Evolutionary conservation across 2,888 invertebrate genomes (phyloP).

Genomic region (Celastrina argiolus): DNA sequence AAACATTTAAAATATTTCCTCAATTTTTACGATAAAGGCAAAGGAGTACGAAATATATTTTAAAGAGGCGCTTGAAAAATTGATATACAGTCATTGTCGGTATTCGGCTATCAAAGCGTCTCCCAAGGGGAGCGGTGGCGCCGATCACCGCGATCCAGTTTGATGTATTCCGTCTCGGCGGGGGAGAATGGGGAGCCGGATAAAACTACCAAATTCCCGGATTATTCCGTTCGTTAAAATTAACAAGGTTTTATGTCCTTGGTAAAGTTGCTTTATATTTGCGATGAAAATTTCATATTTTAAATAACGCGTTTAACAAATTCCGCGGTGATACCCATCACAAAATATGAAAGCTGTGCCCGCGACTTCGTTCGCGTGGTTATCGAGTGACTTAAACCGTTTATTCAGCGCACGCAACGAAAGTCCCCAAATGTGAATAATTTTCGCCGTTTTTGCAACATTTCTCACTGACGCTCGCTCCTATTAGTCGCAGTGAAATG

Average conservation of each 20-base stretch:
- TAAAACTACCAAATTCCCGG: constrained; percentile 45
- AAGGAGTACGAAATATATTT: not conserved
- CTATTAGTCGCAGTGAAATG: too few species aligned
- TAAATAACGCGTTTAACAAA: not conserved
- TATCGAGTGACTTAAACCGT: too few species aligned
- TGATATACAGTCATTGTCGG: constrained; percentile 33
- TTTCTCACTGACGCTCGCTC: too few species aligned
- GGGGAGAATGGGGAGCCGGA: constrained; percentile 36
- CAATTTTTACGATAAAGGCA: not conserved
- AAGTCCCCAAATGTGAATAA: too few species aligned
- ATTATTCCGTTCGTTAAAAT: not conserved
- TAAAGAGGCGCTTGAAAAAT: not conserved
- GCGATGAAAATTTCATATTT: not conserved
- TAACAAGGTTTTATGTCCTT: not conserved
- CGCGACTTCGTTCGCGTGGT: too few species aligned
- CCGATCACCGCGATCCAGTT: constrained; percentile 60
- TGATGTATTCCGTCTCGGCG: constrained; percentile 54
- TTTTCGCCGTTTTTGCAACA: too few species aligned
- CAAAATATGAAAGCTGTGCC: too few species aligned
- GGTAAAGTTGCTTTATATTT: not conserved
- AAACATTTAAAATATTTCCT: too few species aligned
- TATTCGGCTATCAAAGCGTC: constrained; percentile 45
- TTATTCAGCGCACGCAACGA: too few species aligned
- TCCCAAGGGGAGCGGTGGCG: constrained; percentile 45
- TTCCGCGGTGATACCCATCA: too few species aligned